Percentiles rank a stretch among this genome's conserved stretches.
Evolutionary conservation across 2,797 vertebrate species (phyloP).

Genomic region (Ceryle rudis): DNA sequence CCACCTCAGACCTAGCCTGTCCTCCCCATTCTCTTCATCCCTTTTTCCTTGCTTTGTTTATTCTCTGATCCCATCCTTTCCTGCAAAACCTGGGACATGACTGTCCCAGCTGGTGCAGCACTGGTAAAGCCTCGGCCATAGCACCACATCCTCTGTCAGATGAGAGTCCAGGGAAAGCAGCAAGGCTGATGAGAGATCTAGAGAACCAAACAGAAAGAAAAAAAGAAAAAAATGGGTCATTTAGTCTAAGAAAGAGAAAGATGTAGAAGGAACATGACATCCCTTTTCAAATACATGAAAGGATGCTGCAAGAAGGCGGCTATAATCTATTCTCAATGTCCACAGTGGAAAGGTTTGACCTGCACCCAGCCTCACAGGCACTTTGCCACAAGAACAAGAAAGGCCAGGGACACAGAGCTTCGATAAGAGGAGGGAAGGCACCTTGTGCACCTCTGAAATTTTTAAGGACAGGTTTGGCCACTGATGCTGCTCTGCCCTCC

Average conservation of each 20-base stretch:
- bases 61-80: not conserved
- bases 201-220: not conserved
- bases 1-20: not conserved
- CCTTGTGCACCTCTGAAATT: not conserved
- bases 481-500: not conserved
- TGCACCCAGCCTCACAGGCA: not conserved
- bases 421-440: not conserved
- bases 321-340: not conserved
- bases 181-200: not conserved
- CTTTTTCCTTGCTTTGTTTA: not conserved
- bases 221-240: not conserved
- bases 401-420: not conserved
- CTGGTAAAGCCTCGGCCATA: not conserved
- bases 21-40: not conserved
- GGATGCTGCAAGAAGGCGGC: not conserved
- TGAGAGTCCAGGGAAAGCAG: not conserved
- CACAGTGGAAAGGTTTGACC: not conserved
- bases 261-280: not conserved
- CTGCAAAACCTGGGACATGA: not conserved
- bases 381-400: not conserved
- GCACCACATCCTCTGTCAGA: not conserved
- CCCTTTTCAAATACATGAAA: not conserved
- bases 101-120: not conserved
- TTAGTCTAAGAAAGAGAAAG: not conserved
- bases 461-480: not conserved